These are phyloP conservation scores for Tamandua tetradactyla DNA, from an alignment of 2,797 vertebrate species.

Conservation along the genomic window DNA sequence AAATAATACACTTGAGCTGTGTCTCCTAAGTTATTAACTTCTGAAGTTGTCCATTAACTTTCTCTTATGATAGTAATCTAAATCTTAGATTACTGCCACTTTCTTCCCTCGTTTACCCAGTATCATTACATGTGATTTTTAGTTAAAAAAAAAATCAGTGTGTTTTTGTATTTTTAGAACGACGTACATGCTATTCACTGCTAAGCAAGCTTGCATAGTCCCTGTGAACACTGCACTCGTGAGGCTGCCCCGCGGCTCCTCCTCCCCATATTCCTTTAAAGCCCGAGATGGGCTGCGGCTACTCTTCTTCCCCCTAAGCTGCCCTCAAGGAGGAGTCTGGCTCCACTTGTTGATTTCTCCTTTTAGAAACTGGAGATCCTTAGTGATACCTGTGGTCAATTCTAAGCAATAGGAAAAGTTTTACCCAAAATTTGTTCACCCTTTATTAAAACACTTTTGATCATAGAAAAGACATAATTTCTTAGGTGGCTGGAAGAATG, in stretches of 20 bases:
- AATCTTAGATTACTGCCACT: neutral
- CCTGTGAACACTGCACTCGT: neutral
- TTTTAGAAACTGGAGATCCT: neutral
- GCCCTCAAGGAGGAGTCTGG: neutral
- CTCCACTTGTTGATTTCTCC: neutral
- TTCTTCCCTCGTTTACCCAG: neutral
- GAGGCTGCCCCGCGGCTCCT: neutral
- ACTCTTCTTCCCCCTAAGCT: neutral
- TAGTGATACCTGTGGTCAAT: slow-evolving; percentile 20
- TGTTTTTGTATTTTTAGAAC: neutral
- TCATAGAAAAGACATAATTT: neutral
- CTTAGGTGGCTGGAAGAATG: neutral
- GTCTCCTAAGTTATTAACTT: neutral
- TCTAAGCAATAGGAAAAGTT: neutral
- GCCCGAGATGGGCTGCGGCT: neutral
- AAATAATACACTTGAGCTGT: neutral
- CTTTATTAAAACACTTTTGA: neutral
- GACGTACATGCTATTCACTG: neutral
- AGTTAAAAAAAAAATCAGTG: neutral
- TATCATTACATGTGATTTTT: neutral
- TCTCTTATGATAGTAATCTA: neutral
- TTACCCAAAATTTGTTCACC: neutral
- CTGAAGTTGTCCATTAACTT: neutral
- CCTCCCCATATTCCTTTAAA: neutral
- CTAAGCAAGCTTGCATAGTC: neutral